These are phyloP conservation scores for Lasioglossum albipes DNA, from an alignment of 1,140 invertebrate genomes.

Conservation along the genomic window DNA sequence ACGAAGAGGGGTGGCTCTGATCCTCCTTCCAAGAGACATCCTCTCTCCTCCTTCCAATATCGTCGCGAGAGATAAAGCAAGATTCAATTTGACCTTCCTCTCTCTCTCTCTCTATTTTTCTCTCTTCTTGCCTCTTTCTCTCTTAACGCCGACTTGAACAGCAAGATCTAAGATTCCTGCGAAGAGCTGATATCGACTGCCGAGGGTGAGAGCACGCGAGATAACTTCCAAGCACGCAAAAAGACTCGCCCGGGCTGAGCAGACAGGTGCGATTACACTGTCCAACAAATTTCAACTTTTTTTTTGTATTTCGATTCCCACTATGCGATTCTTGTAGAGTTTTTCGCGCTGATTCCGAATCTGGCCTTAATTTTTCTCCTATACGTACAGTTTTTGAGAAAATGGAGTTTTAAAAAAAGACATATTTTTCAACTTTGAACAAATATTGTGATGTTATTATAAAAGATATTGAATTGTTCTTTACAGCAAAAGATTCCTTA, in stretches of 20 bases:
- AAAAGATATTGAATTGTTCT: too few relatives aligned
- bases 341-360: too few relatives aligned
- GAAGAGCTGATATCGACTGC: conserved; percentile 52
- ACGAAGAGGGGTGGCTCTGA: conserved; percentile 61
- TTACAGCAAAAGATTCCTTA: too few relatives aligned
- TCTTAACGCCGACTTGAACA: conserved; percentile 43
- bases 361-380: too few relatives aligned
- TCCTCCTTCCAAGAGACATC: conserved; percentile 49
- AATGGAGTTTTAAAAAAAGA: too few relatives aligned
- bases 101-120: too few relatives aligned
- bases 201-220: conserved; percentile 25
- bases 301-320: too few relatives aligned
- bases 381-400: too few relatives aligned
- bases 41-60: conserved; percentile 56
- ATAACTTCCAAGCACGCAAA: conserved; percentile 53
- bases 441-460: too few relatives aligned
- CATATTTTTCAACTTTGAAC: too few relatives aligned
- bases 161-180: conserved; percentile 61
- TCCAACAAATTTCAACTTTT: too few relatives aligned
- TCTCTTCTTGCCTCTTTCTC: conserved; percentile 28
- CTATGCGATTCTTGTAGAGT: too few relatives aligned
- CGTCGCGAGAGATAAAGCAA: conserved; percentile 69
- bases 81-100: conserved; percentile 74
- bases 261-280: background rate
- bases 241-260: conserved; percentile 31